Conservation (phyloP, 2,888 invertebrate genomes). For the Frankliniella fusca region DNA sequence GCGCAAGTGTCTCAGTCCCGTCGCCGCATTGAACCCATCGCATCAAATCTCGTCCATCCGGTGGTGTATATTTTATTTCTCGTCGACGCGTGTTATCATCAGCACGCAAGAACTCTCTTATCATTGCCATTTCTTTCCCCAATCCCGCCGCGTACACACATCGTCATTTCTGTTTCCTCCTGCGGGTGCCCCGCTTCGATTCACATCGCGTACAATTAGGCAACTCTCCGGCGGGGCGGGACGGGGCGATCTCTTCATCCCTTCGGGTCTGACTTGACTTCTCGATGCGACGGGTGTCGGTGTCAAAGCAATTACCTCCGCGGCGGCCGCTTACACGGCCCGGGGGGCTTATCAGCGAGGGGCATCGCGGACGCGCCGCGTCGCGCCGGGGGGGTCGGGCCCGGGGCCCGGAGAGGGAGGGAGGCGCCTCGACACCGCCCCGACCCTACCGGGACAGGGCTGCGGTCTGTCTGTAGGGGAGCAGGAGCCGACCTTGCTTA, state of each 20-base stretch:
- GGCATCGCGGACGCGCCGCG: slow-evolving; percentile 5
- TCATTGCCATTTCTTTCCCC: too few relatives aligned
- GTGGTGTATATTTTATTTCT: not conserved
- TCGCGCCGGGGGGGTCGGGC: too few relatives aligned
- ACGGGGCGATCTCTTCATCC: not conserved
- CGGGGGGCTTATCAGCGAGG: not conserved
- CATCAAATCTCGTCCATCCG: not conserved
- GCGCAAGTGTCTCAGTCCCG: not conserved
- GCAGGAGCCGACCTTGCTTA: not conserved
- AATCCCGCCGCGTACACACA: too few relatives aligned
- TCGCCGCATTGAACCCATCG: not conserved
- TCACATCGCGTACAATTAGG: too few relatives aligned
- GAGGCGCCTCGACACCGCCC: not conserved
- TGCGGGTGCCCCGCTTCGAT: not conserved
- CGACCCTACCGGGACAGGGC: too few relatives aligned
- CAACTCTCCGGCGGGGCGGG: not conserved
- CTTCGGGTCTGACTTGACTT: not conserved
- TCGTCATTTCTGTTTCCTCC: not conserved
- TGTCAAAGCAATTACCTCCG: slow-evolving; percentile 18
- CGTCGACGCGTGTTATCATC: not conserved
- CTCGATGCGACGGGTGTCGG: not conserved
- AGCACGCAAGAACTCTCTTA: too few relatives aligned
- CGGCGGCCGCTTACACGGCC: not conserved
- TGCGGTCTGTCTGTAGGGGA: too few relatives aligned
- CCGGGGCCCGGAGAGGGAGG: too few relatives aligned